These are phyloP conservation scores for honey bee (Apis mellifera) DNA, from an alignment of 1,140 invertebrate species.

Conservation along the genomic window Amel_HAv3.1 CM009942.2:8281501-8282000, in stretches of 20 bases:
- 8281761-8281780: slow-evolving; percentile 49
- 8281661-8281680: slow-evolving; percentile 19
- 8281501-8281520: slow-evolving; percentile 54
- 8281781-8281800: slow-evolving; percentile 12
- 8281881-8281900: too few species aligned
- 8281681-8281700: slow-evolving; percentile 40
- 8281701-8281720: slow-evolving; percentile 19
- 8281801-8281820: neutral
- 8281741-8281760: slow-evolving; percentile 47
- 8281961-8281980: neutral
- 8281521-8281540: slow-evolving; percentile 9
- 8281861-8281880: neutral
- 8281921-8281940: neutral
- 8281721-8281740: slow-evolving; percentile 46
- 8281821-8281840: neutral
- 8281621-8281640: slow-evolving; percentile 36
- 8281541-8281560: slow-evolving; percentile 19
- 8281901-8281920: neutral
- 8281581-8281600: neutral
- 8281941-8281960: neutral
- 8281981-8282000: slow-evolving; percentile 20
- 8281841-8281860: too few species aligned
- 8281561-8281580: neutral
- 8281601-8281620: neutral
- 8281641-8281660: slow-evolving; percentile 47